These are phyloP conservation scores for Netelia melanura DNA, from an alignment of 2,888 invertebrate species.

Conservation along the genomic window DNA sequence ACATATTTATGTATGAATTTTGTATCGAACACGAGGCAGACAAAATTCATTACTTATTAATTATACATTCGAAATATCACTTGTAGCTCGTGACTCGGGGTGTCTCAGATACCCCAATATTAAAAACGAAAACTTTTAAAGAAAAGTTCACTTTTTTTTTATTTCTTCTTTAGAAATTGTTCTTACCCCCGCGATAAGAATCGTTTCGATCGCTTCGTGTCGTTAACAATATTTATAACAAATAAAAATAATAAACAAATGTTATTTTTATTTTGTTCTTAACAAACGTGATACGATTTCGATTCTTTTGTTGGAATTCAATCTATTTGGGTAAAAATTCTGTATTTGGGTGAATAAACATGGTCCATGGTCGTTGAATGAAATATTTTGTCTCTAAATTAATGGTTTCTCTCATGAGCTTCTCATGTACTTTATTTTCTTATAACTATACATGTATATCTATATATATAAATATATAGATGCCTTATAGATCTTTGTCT, in stretches of 20 bases:
- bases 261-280: no score
- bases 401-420: constrained; percentile 19
- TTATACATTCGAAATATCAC: no score
- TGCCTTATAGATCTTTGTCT: background rate
- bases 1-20: background rate
- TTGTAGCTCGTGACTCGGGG: no score
- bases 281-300: no score
- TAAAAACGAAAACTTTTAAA: no score
- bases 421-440: background rate
- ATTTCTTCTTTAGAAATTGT: background rate
- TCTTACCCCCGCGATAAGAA: background rate
- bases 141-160: no score
- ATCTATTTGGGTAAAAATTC: no score
- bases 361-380: constrained; percentile 55
- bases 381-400: constrained; percentile 30
- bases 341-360: constrained; percentile 32
- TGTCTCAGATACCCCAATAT: no score
- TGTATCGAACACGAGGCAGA: background rate
- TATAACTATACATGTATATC: background rate
- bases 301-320: no score
- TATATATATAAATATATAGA: background rate
- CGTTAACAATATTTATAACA: constrained; percentile 3
- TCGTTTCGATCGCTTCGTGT: no score
- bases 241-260: background rate
- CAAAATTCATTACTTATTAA: background rate